Evolutionary conservation across 2,888 invertebrate species (phyloP).

Genomic region (Melanchra persicariae): DNA sequence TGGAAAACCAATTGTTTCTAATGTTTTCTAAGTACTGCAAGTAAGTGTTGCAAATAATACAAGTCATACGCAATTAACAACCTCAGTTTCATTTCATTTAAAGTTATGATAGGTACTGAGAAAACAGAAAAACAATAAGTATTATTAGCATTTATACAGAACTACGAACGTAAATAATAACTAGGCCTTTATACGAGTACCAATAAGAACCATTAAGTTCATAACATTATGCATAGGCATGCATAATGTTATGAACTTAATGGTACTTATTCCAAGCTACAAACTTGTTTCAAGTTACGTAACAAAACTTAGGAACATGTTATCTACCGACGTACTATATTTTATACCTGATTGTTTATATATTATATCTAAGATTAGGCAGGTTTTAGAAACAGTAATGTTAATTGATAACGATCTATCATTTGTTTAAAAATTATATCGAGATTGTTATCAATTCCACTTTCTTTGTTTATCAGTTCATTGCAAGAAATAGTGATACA

Average conservation of each 20-base stretch:
- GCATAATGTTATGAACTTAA: slow-evolving; percentile 30
- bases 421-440: slow-evolving; percentile 11
- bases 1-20: background rate
- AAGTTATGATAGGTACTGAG: background rate
- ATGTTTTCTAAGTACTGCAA: too few species aligned
- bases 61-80: background rate
- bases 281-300: slow-evolving; percentile 25
- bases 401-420: slow-evolving; percentile 21
- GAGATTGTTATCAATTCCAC: slow-evolving; percentile 30
- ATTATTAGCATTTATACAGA: slow-evolving; percentile 13
- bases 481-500: slow-evolving; percentile 2
- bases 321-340: slow-evolving; percentile 26
- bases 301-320: slow-evolving; percentile 6
- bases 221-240: too few species aligned
- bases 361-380: slow-evolving; percentile 16
- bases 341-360: slow-evolving; percentile 25
- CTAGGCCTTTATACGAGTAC: background rate
- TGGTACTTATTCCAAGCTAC: slow-evolving; percentile 16
- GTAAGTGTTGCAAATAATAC: too few species aligned
- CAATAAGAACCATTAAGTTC: too few species aligned
- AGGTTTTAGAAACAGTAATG: slow-evolving; percentile 14
- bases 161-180: slow-evolving; percentile 9
- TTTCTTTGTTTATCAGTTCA: slow-evolving; percentile 22
- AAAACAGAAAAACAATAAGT: slow-evolving; percentile 15
- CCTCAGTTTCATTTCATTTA: slow-evolving; percentile 3